Evolutionary conservation across 1,140 invertebrate species (phyloP), one percentile per base, ranked within the genome.

Genomic region (Drosophila cardini): DNA sequence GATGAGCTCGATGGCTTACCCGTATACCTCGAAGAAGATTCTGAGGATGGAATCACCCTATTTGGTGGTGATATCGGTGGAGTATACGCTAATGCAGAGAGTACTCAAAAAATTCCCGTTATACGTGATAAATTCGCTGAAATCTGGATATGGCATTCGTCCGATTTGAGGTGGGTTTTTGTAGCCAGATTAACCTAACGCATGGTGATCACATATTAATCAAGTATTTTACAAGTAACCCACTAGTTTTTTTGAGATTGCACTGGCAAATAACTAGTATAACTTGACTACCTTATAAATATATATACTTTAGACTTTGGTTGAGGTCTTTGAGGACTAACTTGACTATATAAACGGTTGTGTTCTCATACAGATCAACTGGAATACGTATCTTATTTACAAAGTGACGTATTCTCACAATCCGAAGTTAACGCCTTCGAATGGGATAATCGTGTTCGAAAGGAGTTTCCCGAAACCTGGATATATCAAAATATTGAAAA

Each of bases 41-140:
- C 43, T 46, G 16, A 48, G 9, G 55, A 60, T 1, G 46, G 32
- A 7, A 3, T 30, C 8, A 9, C 7, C 32, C 16, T 21, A 11
- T 30, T 36, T 8, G 38, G 11, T 36, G 1, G 2, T 13, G 1
- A 45, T 5, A 7, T 7, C 4, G 46, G 32, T 4, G 16, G 32
- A 6, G 16, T n/a, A 26, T 26, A 26, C 21, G 21, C 4, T 26
- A 26, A 26, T 26, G 4, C 21, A 26, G 21, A 26, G 21, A 26
- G 21, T 26, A 15, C 13, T 16, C 8, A 45, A 13, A 30, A 60
- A 30, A n/a, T 42, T 10, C 10, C 42, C 16, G 50, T 60, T 26
- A 57, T 82, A 57, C 79, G 90, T 42, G 63, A 77, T 26, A 80
- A 90, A 62, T 91, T 91, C 34, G 80, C 72, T 21, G 90, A 91